These are phyloP conservation scores for Cardiocondyla obscurior DNA, from an alignment of 1,140 invertebrate genomes.

Conservation along the genomic window DNA sequence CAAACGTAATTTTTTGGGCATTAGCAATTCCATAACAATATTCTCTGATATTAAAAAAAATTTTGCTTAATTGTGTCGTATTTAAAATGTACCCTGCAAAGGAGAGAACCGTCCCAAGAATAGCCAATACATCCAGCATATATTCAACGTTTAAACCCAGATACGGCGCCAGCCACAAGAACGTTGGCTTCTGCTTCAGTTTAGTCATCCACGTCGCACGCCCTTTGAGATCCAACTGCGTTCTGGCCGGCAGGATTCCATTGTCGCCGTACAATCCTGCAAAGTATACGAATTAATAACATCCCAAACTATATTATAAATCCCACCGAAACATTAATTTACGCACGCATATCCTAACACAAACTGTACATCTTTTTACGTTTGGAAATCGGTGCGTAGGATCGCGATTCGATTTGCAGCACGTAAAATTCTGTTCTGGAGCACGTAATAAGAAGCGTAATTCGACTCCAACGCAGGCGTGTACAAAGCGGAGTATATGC, in stretches of 20 bases:
- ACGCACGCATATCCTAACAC: background rate
- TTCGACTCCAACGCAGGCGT: too few relatives aligned
- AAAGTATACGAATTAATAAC: background rate
- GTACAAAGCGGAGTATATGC: background rate
- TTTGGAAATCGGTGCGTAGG: background rate
- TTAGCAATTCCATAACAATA: background rate
- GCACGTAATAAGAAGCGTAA: background rate
- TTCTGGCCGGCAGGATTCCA: conserved; percentile 90
- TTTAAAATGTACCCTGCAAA: conserved; percentile 85
- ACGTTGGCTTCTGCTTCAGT: conserved; percentile 87
- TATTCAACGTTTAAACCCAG: conserved; percentile 88
- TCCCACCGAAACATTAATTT: background rate
- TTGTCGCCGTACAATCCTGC: conserved; percentile 92
- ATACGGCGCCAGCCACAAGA: conserved; percentile 89
- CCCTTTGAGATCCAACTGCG: conserved; percentile 85
- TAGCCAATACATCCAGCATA: conserved; percentile 89
- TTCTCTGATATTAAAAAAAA: background rate
- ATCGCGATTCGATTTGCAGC: background rate
- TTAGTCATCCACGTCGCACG: conserved; percentile 83
- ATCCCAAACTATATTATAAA: background rate
- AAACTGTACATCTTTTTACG: background rate
- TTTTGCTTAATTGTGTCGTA: background rate
- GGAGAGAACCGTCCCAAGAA: conserved; percentile 88
- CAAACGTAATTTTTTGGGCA: conserved; percentile 58
- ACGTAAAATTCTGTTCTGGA: background rate